Percentiles rank a stretch among this genome's conserved stretches.
These are phyloP conservation scores for Crotalus viridis DNA, from an alignment of 2,113 vertebrate genomes.

Conservation along the genomic window DNA sequence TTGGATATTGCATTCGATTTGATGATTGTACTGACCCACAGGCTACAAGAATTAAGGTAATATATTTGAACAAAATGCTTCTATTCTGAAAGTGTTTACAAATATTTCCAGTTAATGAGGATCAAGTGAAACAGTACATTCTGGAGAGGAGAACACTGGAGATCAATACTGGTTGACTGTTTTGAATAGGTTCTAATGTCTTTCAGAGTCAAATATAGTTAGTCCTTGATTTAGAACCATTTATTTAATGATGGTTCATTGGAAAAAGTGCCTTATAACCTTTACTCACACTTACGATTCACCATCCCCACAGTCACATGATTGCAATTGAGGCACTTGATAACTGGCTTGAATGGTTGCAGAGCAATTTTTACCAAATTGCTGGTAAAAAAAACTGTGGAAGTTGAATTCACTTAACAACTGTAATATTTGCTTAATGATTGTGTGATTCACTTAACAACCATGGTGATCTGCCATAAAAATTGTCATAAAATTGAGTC, in stretches of 20 bases:
- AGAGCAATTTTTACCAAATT: not conserved
- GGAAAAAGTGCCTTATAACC: not conserved
- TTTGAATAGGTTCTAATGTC: not conserved
- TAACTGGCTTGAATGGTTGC: not conserved
- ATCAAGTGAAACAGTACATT: not conserved
- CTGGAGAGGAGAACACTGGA: not conserved
- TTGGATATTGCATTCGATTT: slow-evolving; percentile 96
- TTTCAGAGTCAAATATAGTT: not conserved
- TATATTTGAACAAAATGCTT: not conserved
- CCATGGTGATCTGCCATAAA: not conserved
- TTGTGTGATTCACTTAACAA: not conserved
- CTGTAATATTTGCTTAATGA: not conserved
- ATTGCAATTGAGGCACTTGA: not conserved
- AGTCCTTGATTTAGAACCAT: not conserved
- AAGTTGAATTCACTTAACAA: not conserved
- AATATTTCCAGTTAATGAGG: not conserved
- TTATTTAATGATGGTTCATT: not conserved
- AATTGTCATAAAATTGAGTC: not conserved
- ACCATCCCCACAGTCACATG: not conserved
- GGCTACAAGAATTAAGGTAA: slow-evolving; percentile 94
- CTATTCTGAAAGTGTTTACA: slow-evolving; percentile 7
- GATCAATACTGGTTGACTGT: not conserved
- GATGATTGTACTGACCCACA: slow-evolving; percentile 92
- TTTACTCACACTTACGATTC: not conserved
- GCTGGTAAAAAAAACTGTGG: not conserved